Evolutionary conservation across 2,113 vertebrate genomes (phyloP).

Genomic region (Paralichthys olivaceus): DNA sequence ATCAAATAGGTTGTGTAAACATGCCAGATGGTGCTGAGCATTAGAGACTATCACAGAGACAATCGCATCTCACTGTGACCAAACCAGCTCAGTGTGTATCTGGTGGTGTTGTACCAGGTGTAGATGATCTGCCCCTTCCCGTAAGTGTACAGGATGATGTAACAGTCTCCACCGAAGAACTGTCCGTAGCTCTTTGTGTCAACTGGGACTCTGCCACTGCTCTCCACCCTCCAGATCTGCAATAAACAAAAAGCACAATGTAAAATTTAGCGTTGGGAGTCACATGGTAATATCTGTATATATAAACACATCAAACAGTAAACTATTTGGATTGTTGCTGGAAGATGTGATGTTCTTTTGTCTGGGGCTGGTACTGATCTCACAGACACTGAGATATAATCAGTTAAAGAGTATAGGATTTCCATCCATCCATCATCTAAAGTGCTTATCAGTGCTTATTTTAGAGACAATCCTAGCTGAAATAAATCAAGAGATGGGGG

Average conservation of each 20-base stretch:
- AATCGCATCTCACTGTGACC: background rate
- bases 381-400: too few species aligned
- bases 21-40: background rate
- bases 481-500: too few species aligned
- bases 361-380: too few species aligned
- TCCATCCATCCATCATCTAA: too few species aligned
- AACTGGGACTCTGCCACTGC: conserved; percentile 82
- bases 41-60: background rate
- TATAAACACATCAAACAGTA: too few species aligned
- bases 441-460: too few species aligned
- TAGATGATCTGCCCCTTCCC: conserved; percentile 89
- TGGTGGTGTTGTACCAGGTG: conserved; percentile 83
- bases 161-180: conserved; percentile 93
- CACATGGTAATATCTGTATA: background rate
- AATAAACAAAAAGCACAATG: conserved; percentile 13
- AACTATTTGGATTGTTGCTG: too few species aligned
- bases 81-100: background rate
- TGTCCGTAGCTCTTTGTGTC: conserved; percentile 83
- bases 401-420: too few species aligned
- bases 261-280: background rate
- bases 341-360: too few species aligned
- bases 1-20: background rate
- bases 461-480: too few species aligned
- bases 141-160: conserved; percentile 93
- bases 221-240: conserved; percentile 93